Conservation (phyloP, 1,140 invertebrate species). For the Drosophila nikananu region DNA sequence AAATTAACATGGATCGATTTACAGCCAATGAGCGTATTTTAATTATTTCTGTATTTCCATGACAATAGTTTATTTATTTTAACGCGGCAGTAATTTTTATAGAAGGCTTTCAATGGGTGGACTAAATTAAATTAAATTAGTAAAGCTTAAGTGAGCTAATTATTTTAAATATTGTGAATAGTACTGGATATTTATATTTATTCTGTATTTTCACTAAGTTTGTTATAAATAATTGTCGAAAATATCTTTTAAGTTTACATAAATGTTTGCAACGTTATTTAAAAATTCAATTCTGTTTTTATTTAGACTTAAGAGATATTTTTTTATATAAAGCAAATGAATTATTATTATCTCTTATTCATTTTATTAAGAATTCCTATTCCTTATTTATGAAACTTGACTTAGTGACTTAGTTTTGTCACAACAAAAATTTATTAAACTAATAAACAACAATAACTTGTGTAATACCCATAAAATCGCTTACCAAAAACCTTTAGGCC, state of each 20-base stretch:
- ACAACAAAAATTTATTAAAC: slow-evolving; percentile 5
- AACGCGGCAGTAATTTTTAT: not conserved
- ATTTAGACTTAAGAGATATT: too few species aligned
- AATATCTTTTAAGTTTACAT: too few species aligned
- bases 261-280: too few species aligned
- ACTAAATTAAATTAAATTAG: not conserved
- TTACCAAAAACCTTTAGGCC: slow-evolving; percentile 16
- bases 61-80: not conserved
- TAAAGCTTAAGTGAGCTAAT: not conserved
- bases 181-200: too few species aligned
- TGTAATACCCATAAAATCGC: slow-evolving; percentile 6
- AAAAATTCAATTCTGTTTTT: too few species aligned
- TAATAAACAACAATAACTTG: slow-evolving; percentile 14
- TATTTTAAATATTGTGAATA: not conserved
- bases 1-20: slow-evolving; percentile 30
- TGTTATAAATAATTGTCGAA: too few species aligned
- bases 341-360: not conserved
- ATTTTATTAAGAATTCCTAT: not conserved
- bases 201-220: too few species aligned
- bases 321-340: too few species aligned
- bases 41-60: slow-evolving; percentile 21
- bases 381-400: not conserved
- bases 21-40: not conserved
- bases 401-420: not conserved
- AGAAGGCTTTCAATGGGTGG: not conserved